Evolutionary conservation across 2,113 vertebrate genomes (phyloP).

Genomic region (Gnathonemus echidnorhynchus): DNA sequence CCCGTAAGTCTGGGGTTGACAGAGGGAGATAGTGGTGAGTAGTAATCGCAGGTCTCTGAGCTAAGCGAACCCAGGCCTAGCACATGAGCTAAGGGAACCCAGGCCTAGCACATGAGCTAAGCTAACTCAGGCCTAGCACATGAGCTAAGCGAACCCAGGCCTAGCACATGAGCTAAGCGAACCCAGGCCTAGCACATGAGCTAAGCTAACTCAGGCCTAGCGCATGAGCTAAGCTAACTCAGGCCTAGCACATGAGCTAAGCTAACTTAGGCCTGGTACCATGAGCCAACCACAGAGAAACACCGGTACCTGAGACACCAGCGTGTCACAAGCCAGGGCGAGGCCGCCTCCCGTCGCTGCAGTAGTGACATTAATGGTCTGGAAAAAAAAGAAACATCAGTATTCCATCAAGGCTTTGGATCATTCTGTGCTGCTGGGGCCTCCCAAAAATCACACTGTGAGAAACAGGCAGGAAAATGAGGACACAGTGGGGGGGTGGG

Average conservation of each 20-base stretch:
- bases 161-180: background rate
- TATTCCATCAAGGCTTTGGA: background rate
- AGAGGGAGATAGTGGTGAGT: background rate
- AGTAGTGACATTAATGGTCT: conserved; percentile 78
- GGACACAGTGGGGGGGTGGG: background rate
- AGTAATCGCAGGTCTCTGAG: background rate
- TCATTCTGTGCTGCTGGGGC: background rate
- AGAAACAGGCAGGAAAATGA: background rate
- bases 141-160: background rate
- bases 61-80: background rate
- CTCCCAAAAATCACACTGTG: background rate
- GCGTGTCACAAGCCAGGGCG: conserved; percentile 76
- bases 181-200: background rate
- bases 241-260: background rate
- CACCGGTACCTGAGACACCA: conserved; percentile 81
- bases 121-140: background rate
- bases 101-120: background rate
- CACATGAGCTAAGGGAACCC: background rate
- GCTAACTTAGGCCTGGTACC: background rate
- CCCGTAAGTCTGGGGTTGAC: conserved; percentile 68
- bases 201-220: no score
- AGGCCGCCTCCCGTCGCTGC: conserved; percentile 75
- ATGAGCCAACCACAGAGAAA: background rate
- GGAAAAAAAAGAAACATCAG: conserved; percentile 33
- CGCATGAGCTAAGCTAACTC: background rate